A percentile compares a stretch with the other conserved stretches of the same genome.
These are phyloP conservation scores for Drosophila stalkeri DNA, from an alignment of 2,888 invertebrate genomes.

Conservation along the genomic window DNA sequence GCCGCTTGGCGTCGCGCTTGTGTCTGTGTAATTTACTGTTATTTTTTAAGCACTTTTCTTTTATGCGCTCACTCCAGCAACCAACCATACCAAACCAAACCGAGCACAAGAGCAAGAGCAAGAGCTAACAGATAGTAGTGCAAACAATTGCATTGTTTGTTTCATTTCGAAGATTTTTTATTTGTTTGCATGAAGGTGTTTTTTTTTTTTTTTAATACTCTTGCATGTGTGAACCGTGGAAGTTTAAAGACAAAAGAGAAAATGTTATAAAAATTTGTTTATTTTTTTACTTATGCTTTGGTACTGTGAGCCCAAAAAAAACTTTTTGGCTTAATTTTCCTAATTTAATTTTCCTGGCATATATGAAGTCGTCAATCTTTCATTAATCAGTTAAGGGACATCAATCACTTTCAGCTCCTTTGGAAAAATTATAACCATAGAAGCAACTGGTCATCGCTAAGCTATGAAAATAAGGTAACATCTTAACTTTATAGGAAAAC, in stretches of 20 bases:
- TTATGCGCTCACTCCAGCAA: conserved; percentile 54
- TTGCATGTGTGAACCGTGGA: background rate
- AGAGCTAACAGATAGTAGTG: conserved; percentile 24
- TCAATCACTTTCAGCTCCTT: background rate
- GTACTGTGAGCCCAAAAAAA: background rate
- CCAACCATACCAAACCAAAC: background rate
- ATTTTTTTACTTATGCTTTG: background rate
- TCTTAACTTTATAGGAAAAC: too few relatives aligned
- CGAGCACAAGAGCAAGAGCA: conserved; percentile 18
- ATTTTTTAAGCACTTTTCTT: conserved; percentile 78
- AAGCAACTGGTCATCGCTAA: background rate
- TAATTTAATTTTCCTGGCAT: background rate
- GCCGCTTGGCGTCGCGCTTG: conserved; percentile 44
- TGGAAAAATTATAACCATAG: background rate
- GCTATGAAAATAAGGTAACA: background rate
- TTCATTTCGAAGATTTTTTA: conserved; percentile 60
- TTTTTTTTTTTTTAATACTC: conserved; percentile 4
- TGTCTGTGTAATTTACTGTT: conserved; percentile 75
- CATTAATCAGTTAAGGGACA: background rate
- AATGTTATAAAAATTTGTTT: background rate
- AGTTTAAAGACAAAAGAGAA: background rate
- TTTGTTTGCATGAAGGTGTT: conserved; percentile 26
- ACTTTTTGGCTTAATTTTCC: background rate
- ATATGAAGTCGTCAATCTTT: background rate
- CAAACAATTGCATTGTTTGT: conserved; percentile 67